A percentile compares a stretch with the other conserved stretches of the same genome.
These are phyloP conservation scores for Xenus cinereus DNA, from an alignment of 2,113 vertebrate species.

Conservation along the genomic window DNA sequence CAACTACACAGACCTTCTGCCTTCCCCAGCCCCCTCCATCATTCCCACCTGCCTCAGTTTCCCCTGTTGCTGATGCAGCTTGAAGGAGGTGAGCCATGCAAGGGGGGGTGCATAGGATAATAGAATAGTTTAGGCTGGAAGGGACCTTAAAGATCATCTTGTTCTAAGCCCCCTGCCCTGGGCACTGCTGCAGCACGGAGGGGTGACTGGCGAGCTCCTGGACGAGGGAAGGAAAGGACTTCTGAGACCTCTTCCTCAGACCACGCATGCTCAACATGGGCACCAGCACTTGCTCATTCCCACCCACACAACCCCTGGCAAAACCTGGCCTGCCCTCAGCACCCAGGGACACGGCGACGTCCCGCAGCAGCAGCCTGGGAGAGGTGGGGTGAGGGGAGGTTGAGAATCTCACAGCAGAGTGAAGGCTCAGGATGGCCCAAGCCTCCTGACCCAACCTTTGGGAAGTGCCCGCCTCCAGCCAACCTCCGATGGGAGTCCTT, in stretches of 20 bases:
- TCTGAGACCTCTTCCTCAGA: neutral
- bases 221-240: neutral
- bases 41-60: neutral
- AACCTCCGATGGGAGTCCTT: neutral
- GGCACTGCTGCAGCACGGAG: neutral
- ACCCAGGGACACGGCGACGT: fast-evolving
- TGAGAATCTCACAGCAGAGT: neutral
- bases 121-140: too few relatives aligned
- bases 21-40: neutral
- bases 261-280: fast-evolving
- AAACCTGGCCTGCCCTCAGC: fast-evolving
- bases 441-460: neutral
- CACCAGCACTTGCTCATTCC: neutral
- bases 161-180: too few relatives aligned
- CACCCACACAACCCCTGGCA: fast-evolving
- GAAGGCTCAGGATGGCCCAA: neutral
- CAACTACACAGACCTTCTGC: neutral
- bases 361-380: neutral
- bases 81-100: neutral
- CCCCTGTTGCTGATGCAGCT: fast-evolving
- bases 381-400: fast-evolving
- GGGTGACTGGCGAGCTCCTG: neutral
- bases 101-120: fast-evolving
- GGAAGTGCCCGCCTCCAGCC: neutral
- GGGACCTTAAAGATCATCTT: too few relatives aligned